Evolutionary conservation across 2,888 invertebrate species (phyloP).

Genomic region (Thyatira batis): DNA sequence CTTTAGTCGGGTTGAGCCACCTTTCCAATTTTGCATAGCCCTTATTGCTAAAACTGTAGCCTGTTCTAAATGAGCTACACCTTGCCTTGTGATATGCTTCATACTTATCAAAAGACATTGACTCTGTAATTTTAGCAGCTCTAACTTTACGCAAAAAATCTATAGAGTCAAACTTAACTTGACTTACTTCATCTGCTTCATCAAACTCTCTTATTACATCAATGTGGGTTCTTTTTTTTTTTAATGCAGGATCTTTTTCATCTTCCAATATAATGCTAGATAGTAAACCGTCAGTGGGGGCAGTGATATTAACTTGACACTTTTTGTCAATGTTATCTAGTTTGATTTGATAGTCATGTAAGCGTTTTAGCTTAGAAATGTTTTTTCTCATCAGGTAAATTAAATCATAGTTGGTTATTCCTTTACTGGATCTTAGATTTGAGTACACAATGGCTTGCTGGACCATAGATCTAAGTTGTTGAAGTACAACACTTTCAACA

Average conservation of each 20-base stretch:
- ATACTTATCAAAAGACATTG: constrained; percentile 84
- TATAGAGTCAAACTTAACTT: constrained; percentile 79
- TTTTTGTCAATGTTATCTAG: constrained; percentile 75
- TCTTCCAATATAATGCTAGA: constrained; percentile 70
- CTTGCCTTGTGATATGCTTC: constrained; percentile 90
- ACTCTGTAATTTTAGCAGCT: constrained; percentile 80
- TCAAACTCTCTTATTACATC: constrained; percentile 80
- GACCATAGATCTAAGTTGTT: constrained; percentile 90
- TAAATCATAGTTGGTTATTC: constrained; percentile 84
- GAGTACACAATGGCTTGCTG: constrained; percentile 88
- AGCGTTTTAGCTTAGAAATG: constrained; percentile 87
- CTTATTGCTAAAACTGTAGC: constrained; percentile 70
- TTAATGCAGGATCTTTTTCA: constrained; percentile 76
- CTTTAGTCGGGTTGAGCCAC: constrained; percentile 85
- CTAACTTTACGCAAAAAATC: constrained; percentile 83
- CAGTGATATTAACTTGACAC: constrained; percentile 38
- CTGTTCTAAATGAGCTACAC: constrained; percentile 85
- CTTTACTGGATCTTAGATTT: constrained; percentile 83
- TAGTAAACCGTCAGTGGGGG: constrained; percentile 47
- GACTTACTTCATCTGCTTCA: constrained; percentile 80
- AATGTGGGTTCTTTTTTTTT: constrained; percentile 69
- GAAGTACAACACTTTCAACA: constrained; percentile 91
- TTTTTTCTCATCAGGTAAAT: constrained; percentile 93
- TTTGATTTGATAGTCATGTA: constrained; percentile 87
- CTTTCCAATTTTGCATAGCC: constrained; percentile 82